Conservation (phyloP, 1,140 invertebrate species). For the Cataglyphis hispanica region DNA sequence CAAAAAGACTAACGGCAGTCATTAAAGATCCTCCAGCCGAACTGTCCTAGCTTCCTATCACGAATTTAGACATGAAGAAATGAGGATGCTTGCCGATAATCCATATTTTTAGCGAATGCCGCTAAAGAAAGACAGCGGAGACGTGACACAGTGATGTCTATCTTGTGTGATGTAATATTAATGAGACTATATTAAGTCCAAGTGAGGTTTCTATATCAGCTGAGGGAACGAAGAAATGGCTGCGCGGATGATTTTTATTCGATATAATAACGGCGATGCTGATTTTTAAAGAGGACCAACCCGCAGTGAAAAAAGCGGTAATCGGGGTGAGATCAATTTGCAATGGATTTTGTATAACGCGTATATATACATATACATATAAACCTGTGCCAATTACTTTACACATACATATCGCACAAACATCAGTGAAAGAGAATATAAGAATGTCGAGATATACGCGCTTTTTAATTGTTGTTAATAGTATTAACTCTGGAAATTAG, state of each 20-base stretch:
- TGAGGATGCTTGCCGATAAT: not conserved
- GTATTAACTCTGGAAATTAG: constrained; percentile 32
- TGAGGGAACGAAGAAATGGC: not conserved
- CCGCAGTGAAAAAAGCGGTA: not conserved
- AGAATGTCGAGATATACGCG: not conserved
- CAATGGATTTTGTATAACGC: constrained; percentile 55
- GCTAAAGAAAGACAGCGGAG: not conserved
- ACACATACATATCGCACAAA: constrained; percentile 58
- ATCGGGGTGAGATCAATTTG: constrained; percentile 39
- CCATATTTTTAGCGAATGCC: constrained; percentile 42
- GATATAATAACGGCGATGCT: not conserved
- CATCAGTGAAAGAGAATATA: constrained; percentile 2
- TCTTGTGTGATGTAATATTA: constrained; percentile 38
- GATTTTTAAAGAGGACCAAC: constrained; percentile 10
- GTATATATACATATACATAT: constrained; percentile 34
- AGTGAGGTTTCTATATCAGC: constrained; percentile 17
- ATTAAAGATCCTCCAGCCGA: not conserved
- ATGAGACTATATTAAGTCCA: constrained; percentile 2
- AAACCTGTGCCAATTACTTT: constrained; percentile 54
- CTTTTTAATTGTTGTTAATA: constrained; percentile 31
- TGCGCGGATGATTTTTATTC: not conserved
- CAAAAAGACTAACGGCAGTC: constrained; percentile 59
- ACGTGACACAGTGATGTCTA: not conserved
- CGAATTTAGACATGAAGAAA: not conserved
- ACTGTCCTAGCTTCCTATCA: not conserved